These are phyloP conservation scores for Ophion costatus DNA, from an alignment of 2,888 invertebrate genomes.

Conservation along the genomic window DNA sequence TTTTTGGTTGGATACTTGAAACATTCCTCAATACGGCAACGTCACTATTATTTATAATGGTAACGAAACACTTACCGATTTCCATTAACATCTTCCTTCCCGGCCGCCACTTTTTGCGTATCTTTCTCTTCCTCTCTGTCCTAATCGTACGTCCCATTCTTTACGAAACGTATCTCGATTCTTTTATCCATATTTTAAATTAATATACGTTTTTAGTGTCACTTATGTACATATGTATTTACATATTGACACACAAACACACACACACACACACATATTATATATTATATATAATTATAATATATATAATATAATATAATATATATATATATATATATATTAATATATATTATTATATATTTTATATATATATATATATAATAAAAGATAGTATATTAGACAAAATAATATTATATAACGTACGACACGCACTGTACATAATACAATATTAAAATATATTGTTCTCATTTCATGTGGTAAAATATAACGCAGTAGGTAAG, in stretches of 20 bases:
- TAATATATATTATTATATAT: too few relatives aligned
- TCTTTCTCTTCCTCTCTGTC: background rate
- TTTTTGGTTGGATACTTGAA: background rate
- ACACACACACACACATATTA: background rate
- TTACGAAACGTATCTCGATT: slow-evolving; percentile 9
- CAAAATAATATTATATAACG: too few relatives aligned
- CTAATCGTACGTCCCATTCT: background rate
- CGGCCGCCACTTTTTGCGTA: background rate
- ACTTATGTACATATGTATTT: background rate
- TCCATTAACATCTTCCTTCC: background rate
- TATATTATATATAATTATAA: too few relatives aligned
- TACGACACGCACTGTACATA: too few relatives aligned
- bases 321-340: too few relatives aligned
- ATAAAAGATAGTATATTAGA: too few relatives aligned
- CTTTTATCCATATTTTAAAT: slow-evolving; percentile 13
- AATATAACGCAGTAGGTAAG: too few relatives aligned
- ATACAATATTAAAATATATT: too few relatives aligned
- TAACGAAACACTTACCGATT: background rate
- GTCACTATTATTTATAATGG: background rate
- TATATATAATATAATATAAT: too few relatives aligned
- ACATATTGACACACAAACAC: background rate
- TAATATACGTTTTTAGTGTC: background rate
- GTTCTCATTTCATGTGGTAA: too few relatives aligned
- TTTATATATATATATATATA: too few relatives aligned
- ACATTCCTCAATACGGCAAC: background rate